Conservation (phyloP, 2,113 vertebrate species). For the Sapayoa aenigma region DNA sequence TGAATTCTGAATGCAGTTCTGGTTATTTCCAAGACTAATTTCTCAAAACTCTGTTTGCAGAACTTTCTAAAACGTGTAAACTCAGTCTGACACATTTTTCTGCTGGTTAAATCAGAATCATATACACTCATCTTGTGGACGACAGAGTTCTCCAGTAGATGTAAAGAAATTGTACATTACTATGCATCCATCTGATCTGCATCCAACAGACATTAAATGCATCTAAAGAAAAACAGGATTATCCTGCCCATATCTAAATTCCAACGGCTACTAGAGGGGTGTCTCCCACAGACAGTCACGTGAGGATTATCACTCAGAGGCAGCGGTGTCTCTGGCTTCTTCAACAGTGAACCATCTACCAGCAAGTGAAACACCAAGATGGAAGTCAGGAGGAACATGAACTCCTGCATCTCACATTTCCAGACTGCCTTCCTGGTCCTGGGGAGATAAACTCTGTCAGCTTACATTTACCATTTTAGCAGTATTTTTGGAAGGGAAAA, state of each 20-base stretch:
- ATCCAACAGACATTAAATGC: neutral
- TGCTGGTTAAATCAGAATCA: neutral
- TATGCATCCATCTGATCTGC: neutral
- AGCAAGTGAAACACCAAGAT: neutral
- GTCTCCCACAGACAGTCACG: neutral
- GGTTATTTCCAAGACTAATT: neutral
- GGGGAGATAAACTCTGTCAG: neutral
- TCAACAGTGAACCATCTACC: neutral
- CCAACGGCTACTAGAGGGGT: neutral
- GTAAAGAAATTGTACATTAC: neutral
- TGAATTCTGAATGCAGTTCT: neutral
- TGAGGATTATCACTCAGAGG: neutral
- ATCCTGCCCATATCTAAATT: neutral
- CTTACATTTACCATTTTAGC: neutral
- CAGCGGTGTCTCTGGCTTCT: neutral
- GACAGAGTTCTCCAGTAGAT: neutral
- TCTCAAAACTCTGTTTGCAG: neutral
- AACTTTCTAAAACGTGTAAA: neutral
- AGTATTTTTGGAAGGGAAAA: neutral
- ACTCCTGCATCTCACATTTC: neutral
- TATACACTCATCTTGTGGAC: neutral
- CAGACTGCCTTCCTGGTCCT: neutral
- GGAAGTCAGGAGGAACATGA: neutral
- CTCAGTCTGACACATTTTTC: neutral
- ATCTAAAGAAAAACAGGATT: neutral